Evolutionary conservation across 1,140 invertebrate genomes (phyloP), one percentile per base, ranked within the genome.

Genomic region (Globodera ellingtonae): DNA sequence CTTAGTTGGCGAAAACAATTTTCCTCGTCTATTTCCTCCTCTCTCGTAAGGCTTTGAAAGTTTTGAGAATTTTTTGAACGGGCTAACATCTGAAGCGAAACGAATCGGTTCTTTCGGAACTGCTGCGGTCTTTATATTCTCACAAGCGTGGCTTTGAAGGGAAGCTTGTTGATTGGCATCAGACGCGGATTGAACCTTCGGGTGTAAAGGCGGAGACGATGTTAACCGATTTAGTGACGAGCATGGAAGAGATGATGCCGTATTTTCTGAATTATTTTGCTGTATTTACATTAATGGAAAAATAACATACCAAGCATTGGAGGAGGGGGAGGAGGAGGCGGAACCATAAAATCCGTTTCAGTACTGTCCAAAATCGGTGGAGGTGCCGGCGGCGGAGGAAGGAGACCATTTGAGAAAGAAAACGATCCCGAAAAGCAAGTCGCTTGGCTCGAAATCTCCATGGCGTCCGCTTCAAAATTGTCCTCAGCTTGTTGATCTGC

Each of bases 401-500:
- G 69, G 1, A 77, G 46, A 47, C 67, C 21, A 47, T 70, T 70
- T 10, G 67, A 70, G 67, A 47, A 70, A 21, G 56, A 62, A 62
- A 62, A 18, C 5, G 10, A 10, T 6, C 46, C 62, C 46, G 62
- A 75, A 6, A 15, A 52, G 9, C 9, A 24, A 24, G 56, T 48
- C 9, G 75, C 70, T 21, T 52, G 48, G 47, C 75, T 77, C 46
- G 62, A 67, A 46, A 77, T 77, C 21, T 77, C 75, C 75, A 77
- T 77, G 7, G 75, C 75, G 46, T 65, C 75, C 67, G 35, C 35
- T 35, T 70, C 67, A 10, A 70, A 70, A 47, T 70, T 70, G 24
- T 70, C 67, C 9, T 15, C 67, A 15, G 56, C 56, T 15, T 15
- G 56, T 59, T 59, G 56, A 5, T 59, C 56, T 5, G 56, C 56